phyloP scores from a whole-genome alignment of 2,113 vertebrate genomes.

The Gambusia affinis region DNA sequence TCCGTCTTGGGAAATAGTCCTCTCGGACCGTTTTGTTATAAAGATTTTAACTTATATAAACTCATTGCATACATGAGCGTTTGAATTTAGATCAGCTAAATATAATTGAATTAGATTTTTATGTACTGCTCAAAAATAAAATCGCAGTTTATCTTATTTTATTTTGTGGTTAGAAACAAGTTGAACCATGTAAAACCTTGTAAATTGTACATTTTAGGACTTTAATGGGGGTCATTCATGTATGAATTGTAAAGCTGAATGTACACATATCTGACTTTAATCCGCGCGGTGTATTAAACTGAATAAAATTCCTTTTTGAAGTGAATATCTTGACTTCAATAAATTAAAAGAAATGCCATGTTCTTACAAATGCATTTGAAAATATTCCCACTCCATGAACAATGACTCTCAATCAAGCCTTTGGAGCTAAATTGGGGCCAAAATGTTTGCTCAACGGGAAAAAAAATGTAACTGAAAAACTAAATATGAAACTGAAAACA shows the following conservation, averaged over 20 bases:
- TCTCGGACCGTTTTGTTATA: conserved; percentile 24
- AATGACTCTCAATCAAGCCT: neutral
- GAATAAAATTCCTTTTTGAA: conserved; percentile 59
- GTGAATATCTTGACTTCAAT: neutral
- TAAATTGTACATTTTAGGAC: conserved; percentile 66
- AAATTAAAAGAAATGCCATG: neutral
- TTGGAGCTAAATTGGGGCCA: too few relatives aligned
- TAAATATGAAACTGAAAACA: too few relatives aligned
- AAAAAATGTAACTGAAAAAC: too few relatives aligned
- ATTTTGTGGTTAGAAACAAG: conserved; percentile 32
- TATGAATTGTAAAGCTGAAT: conserved; percentile 71
- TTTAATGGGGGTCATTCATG: conserved; percentile 43
- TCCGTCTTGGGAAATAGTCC: conserved; percentile 44
- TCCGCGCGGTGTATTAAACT: conserved; percentile 63
- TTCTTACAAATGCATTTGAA: neutral
- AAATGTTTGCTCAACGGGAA: too few relatives aligned
- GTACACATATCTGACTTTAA: conserved; percentile 64
- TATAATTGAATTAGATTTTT: conserved; percentile 51
- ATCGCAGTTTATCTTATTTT: conserved; percentile 21
- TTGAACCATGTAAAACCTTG: conserved; percentile 51
- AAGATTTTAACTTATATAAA: conserved; percentile 53
- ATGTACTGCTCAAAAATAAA: conserved; percentile 36
- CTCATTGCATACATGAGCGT: conserved; percentile 26
- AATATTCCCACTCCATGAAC: neutral
- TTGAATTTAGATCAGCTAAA: conserved; percentile 30